A percentile compares a stretch with the other conserved stretches of the same genome.
phyloP scores from a whole-genome alignment of 2,888 invertebrate genomes.

The Scrobipalpa costella region DNA sequence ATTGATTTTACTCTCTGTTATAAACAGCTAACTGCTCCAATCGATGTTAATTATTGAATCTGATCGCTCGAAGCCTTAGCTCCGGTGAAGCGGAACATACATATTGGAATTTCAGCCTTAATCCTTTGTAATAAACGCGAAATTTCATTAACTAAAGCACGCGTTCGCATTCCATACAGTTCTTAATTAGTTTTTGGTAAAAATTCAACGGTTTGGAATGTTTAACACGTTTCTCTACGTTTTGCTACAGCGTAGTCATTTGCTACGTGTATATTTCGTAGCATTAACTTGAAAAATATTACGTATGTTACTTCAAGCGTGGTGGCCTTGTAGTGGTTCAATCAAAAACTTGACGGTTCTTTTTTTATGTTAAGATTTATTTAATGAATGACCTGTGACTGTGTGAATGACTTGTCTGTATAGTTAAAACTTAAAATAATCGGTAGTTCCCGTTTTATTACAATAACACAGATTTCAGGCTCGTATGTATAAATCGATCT shows the following conservation, averaged over 20 bases:
- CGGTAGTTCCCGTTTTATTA: no score
- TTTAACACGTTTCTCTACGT: neutral
- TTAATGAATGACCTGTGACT: no score
- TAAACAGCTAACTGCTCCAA: neutral
- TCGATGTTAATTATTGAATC: constrained; percentile 1
- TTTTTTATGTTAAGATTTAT: no score
- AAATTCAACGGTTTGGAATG: neutral
- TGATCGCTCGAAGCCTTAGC: constrained; percentile 3
- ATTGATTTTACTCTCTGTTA: neutral
- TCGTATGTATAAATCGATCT: no score
- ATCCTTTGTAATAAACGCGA: constrained; percentile 6
- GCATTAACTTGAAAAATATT: no score
- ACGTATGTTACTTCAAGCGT: no score
- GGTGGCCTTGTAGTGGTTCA: no score
- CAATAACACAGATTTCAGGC: no score
- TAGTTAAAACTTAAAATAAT: no score
- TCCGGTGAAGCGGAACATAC: neutral
- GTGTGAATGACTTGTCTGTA: no score
- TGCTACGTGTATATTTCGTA: neutral
- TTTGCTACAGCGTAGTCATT: neutral
- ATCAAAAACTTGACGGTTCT: no score
- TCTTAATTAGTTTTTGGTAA: constrained; percentile 3
- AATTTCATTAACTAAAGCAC: constrained; percentile 4
- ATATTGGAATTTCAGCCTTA: neutral
- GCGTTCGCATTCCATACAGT: neutral